Conservation (phyloP, 2,888 invertebrate genomes). For the Leptinotarsa juncta region DNA sequence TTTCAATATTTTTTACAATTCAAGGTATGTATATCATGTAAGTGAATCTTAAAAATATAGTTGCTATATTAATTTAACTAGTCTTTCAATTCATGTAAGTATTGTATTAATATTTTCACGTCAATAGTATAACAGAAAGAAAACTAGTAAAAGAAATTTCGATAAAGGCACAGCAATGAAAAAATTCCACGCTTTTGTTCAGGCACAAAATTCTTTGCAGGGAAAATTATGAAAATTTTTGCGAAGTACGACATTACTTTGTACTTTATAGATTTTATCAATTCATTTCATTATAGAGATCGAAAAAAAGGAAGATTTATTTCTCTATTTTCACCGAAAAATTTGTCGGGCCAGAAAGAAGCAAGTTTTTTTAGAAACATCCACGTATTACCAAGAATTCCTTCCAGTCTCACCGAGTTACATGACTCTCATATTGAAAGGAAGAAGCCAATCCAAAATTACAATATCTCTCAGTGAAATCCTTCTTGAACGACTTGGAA, state of each 20-base stretch:
- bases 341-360: too few relatives aligned
- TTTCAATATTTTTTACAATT: background rate
- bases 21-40: constrained; percentile 19
- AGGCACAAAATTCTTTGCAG: constrained; percentile 20
- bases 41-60: constrained; percentile 27
- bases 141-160: constrained; percentile 20
- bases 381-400: too few relatives aligned
- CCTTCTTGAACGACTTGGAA: background rate
- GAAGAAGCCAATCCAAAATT: too few relatives aligned
- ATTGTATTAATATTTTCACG: constrained; percentile 22
- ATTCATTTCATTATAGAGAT: too few relatives aligned
- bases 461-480: too few relatives aligned
- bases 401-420: too few relatives aligned
- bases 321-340: too few relatives aligned
- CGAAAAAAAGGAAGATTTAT: too few relatives aligned
- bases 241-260: background rate
- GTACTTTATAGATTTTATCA: background rate
- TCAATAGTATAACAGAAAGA: constrained; percentile 14
- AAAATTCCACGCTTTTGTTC: constrained; percentile 22
- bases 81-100: constrained; percentile 16
- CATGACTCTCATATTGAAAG: too few relatives aligned
- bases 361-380: too few relatives aligned
- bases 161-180: constrained; percentile 35
- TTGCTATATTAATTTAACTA: constrained; percentile 18
- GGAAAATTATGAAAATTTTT: constrained; percentile 16